phyloP scores from a whole-genome alignment of 1,140 invertebrate genomes.

The Drosophila elegans region DNA sequence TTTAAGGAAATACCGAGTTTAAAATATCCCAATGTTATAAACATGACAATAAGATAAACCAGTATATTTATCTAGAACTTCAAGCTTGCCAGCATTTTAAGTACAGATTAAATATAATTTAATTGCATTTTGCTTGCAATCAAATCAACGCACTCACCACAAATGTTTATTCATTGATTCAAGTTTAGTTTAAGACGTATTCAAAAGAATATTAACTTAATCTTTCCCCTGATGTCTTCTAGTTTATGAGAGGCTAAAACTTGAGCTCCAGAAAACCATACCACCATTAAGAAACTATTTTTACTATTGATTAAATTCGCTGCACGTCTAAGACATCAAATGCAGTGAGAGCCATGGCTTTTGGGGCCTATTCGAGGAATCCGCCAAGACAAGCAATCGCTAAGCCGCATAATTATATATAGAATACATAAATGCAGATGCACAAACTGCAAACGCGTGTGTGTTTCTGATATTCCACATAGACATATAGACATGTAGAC shows the following conservation, averaged over 20 bases:
- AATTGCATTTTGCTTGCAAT: neutral
- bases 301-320: constrained; percentile 35
- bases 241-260: neutral
- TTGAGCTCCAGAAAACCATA: neutral
- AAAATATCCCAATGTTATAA: too few relatives aligned
- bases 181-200: neutral
- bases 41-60: too few relatives aligned
- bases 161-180: constrained; percentile 1
- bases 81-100: neutral
- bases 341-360: constrained; percentile 4
- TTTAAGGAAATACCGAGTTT: too few relatives aligned
- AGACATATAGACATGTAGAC: constrained; percentile 41
- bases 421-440: constrained; percentile 57
- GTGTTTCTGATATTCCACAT: constrained; percentile 34
- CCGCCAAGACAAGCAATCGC: constrained; percentile 39
- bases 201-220: neutral
- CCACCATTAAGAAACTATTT: constrained; percentile 1
- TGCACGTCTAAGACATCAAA: constrained; percentile 8
- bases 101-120: neutral
- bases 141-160: neutral
- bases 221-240: neutral
- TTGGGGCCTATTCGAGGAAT: constrained; percentile 10
- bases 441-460: constrained; percentile 1
- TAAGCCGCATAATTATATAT: constrained; percentile 69
- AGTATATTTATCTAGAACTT: neutral